A percentile compares a stretch with the other conserved stretches of the same genome.
Conservation (phyloP, 2,797 vertebrate genomes). For the Echeneis naucrates region DNA sequence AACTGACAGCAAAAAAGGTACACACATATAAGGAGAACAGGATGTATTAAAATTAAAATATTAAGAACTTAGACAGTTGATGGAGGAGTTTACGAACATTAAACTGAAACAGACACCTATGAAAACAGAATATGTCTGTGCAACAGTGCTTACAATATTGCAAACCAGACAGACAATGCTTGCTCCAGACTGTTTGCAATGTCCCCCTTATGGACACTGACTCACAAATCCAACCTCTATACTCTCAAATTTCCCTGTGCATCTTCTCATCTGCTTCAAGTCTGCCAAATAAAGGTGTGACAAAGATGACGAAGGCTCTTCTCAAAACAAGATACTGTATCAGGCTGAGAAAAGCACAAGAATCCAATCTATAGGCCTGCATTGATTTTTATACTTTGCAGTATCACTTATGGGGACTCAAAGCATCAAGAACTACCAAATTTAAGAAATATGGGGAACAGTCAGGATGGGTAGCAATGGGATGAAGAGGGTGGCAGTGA, state of each 20-base stretch:
- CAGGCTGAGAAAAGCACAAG: conserved; percentile 52
- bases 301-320: conserved; percentile 64
- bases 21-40: not conserved
- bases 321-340: conserved; percentile 44
- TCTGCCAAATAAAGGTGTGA: conserved; percentile 71
- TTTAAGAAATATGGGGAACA: conserved; percentile 28
- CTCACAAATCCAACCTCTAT: conserved; percentile 68
- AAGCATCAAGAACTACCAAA: conserved; percentile 34
- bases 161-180: conserved; percentile 59
- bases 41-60: not conserved
- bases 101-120: conserved; percentile 12
- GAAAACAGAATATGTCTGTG: conserved; percentile 41
- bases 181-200: conserved; percentile 70
- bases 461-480: conserved; percentile 15
- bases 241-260: conserved; percentile 52
- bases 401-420: conserved; percentile 36
- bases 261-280: conserved; percentile 52
- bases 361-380: conserved; percentile 59
- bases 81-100: not conserved
- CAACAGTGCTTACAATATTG: conserved; percentile 27
- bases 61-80: not conserved
- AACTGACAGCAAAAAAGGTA: conserved; percentile 16
- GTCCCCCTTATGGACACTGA: conserved; percentile 71
- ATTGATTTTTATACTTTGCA: conserved; percentile 52
- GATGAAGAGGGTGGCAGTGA: not conserved